These are phyloP conservation scores for Siderastrea radians DNA, from an alignment of 92 coral and sea anemone species.

Conservation along the genomic window DNA sequence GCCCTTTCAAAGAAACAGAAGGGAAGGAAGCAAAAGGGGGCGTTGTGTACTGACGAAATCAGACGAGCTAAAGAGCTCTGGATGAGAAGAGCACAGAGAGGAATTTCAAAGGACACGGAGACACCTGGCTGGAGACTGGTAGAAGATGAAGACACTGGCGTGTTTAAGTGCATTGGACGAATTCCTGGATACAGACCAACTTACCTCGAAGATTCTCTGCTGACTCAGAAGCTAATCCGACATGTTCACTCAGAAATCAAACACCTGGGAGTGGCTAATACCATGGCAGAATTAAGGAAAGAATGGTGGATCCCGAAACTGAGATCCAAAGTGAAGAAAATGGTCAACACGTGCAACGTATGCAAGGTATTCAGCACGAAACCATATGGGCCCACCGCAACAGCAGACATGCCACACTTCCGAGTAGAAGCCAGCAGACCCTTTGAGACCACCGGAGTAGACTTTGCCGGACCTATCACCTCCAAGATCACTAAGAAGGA, in stretches of 20 bases:
- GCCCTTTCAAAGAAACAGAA: too few species aligned
- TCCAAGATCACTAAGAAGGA: not conserved
- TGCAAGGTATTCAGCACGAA: constrained; percentile 65
- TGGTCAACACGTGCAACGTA: constrained; percentile 44
- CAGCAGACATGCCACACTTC: not conserved
- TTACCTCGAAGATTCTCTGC: constrained; percentile 9
- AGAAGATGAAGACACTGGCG: constrained; percentile 31
- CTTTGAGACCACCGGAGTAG: constrained; percentile 3
- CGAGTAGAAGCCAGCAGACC: not conserved
- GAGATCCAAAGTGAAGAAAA: constrained; percentile 58
- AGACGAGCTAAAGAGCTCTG: not conserved
- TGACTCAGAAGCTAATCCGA: not conserved
- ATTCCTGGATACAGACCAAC: constrained; percentile 49
- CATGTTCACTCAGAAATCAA: constrained; percentile 4
- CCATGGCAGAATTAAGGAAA: constrained; percentile 43
- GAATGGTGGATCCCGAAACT: constrained; percentile 53
- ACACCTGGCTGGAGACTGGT: constrained; percentile 36
- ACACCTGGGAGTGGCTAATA: constrained; percentile 48
- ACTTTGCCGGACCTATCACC: not conserved
- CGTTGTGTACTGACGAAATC: constrained; percentile 25
- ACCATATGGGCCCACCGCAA: constrained; percentile 26
- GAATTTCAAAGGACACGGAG: not conserved
- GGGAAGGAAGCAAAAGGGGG: too few species aligned
- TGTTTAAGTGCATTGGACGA: too few species aligned
- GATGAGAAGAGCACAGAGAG: constrained; percentile 44